These are phyloP conservation scores for Eristalinus aeneus DNA, from an alignment of 2,888 invertebrate genomes.

Conservation along the genomic window DNA sequence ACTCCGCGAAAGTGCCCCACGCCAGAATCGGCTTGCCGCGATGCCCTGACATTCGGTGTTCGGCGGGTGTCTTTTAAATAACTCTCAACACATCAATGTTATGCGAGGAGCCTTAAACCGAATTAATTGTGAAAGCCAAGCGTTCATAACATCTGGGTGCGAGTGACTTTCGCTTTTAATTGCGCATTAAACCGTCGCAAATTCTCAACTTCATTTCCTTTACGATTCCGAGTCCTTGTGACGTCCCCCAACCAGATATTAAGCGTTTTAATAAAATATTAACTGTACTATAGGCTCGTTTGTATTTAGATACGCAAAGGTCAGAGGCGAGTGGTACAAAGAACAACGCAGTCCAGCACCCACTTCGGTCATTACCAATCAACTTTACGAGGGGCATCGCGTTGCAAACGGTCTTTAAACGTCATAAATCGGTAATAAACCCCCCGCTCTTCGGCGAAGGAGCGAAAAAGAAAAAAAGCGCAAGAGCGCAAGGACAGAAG, in stretches of 20 bases:
- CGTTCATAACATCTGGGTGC: not conserved
- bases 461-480: not conserved
- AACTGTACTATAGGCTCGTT: conserved; percentile 13
- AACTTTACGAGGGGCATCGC: conserved; percentile 51
- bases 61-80: not conserved
- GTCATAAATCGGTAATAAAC: conserved; percentile 55
- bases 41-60: not conserved
- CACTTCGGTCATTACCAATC: conserved; percentile 23
- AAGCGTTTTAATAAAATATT: conserved; percentile 38
- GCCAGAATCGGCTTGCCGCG: too few species aligned
- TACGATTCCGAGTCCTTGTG: conserved; percentile 14
- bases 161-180: conserved; percentile 9
- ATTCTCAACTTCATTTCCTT: conserved; percentile 3
- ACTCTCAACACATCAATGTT: not conserved
- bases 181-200: not conserved
- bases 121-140: not conserved
- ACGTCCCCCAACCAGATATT: conserved; percentile 17
- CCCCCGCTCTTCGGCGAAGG: not conserved
- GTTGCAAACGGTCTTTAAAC: conserved; percentile 34
- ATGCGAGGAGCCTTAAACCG: not conserved
- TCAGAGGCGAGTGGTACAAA: not conserved
- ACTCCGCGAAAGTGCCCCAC: not conserved
- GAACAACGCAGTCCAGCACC: not conserved
- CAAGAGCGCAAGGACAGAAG: not conserved
- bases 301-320: not conserved